Percentiles rank a stretch among this genome's conserved stretches.
These are phyloP conservation scores for Vipera ursinii DNA, from an alignment of 2,797 vertebrate species.

Conservation along the genomic window DNA sequence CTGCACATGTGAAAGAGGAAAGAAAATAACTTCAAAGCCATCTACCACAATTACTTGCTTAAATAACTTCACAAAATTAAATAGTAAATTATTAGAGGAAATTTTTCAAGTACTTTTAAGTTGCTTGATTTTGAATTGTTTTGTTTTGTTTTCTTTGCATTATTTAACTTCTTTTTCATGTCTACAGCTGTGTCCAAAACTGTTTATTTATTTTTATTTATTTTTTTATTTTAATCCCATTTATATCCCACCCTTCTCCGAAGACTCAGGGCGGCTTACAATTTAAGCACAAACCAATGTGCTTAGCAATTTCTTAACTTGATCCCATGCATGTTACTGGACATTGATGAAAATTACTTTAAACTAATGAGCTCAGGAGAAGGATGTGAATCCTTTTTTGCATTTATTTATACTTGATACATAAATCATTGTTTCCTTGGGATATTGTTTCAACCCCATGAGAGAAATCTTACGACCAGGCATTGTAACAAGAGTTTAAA, in stretches of 20 bases:
- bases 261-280: no score
- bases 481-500: background rate
- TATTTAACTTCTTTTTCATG: background rate
- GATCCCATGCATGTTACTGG: constrained; percentile 3
- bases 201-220: no score
- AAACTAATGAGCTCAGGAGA: constrained; percentile 6
- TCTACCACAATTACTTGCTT: background rate
- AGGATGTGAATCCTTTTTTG: constrained; percentile 7
- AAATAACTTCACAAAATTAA: background rate
- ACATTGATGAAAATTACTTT: constrained; percentile 13
- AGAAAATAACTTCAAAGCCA: background rate
- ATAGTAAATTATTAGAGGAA: background rate
- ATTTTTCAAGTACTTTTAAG: background rate
- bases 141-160: background rate
- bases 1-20: background rate
- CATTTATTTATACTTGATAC: constrained; percentile 11
- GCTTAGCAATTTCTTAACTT: background rate
- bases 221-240: no score
- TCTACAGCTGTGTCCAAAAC: background rate
- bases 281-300: no score
- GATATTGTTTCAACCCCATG: background rate
- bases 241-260: no score
- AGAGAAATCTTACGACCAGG: background rate
- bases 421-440: constrained; percentile 21
- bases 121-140: background rate